Conservation (phyloP, 2,797 vertebrate genomes). For the Karalla daura region DNA sequence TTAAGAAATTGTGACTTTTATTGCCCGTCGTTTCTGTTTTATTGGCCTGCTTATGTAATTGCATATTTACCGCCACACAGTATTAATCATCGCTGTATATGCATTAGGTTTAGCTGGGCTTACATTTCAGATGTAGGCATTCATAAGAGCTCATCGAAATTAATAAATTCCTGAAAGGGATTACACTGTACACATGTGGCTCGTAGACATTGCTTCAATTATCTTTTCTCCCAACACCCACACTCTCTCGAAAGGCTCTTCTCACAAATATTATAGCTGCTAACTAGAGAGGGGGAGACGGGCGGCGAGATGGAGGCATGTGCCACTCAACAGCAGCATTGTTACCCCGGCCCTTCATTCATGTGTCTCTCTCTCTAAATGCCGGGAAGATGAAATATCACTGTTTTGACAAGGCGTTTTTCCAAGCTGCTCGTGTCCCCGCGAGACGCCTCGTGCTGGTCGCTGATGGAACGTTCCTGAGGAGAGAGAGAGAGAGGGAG, state of each 20-base stretch:
- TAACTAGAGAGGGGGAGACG: constrained; percentile 70
- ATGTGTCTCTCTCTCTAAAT: constrained; percentile 66
- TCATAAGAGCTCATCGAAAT: constrained; percentile 68
- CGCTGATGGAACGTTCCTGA: constrained; percentile 63
- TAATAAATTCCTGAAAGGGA: constrained; percentile 76
- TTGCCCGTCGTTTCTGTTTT: constrained; percentile 53
- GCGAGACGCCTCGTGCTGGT: constrained; percentile 50
- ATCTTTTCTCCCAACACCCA: constrained; percentile 76
- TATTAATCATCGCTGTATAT: constrained; percentile 64
- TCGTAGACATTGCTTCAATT: constrained; percentile 76
- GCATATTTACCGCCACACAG: constrained; percentile 61
- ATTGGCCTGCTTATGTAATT: constrained; percentile 62
- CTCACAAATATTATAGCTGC: constrained; percentile 71
- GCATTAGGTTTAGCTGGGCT: constrained; percentile 50
- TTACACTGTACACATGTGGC: constrained; percentile 77
- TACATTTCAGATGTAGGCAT: constrained; percentile 67
- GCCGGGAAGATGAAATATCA: constrained; percentile 68
- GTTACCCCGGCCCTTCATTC: constrained; percentile 62
- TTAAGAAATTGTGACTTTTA: constrained; percentile 59
- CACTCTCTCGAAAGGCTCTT: constrained; percentile 69
- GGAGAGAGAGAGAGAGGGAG: too few relatives aligned
- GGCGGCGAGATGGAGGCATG: constrained; percentile 49
- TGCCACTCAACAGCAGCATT: constrained; percentile 41
- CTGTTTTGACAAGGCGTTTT: constrained; percentile 77
- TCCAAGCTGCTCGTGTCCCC: constrained; percentile 57